A percentile compares a stretch with the other conserved stretches of the same genome.
phyloP scores from a whole-genome alignment of 2,797 vertebrate genomes.

The Lepus townsendii region DNA sequence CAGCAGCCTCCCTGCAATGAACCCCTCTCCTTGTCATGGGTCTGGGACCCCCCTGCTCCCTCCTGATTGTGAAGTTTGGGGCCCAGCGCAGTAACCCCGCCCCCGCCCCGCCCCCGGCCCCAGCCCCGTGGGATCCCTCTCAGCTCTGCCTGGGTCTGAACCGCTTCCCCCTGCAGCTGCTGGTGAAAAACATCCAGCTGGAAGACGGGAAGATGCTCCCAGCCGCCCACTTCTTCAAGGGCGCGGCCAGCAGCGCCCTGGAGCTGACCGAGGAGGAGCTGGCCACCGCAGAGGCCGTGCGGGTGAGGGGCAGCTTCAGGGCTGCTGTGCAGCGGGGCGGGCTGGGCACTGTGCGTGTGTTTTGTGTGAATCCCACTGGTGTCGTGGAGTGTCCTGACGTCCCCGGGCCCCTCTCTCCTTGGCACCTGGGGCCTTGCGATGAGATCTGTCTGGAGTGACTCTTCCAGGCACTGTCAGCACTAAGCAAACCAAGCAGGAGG shows the following conservation, averaged over 20 bases:
- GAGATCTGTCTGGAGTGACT: not conserved
- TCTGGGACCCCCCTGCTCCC: not conserved
- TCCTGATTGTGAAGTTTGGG: not conserved
- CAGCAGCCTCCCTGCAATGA: not conserved
- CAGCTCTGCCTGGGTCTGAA: not conserved
- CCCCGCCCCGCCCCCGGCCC: not conserved
- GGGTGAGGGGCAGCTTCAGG: constrained; percentile 84
- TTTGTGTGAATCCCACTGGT: not conserved
- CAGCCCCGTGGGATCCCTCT: no score
- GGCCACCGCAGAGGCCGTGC: constrained; percentile 89
- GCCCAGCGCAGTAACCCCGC: not conserved
- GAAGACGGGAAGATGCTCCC: constrained; percentile 94
- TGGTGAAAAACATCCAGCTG: constrained; percentile 94
- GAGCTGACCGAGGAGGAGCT: constrained; percentile 92
- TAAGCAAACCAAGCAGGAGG: not conserved
- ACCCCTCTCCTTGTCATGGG: not conserved
- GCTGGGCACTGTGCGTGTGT: rapidly evolving
- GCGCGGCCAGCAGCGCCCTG: constrained; percentile 87
- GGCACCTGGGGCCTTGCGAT: not conserved
- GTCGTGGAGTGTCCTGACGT: not conserved
- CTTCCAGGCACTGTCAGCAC: not conserved
- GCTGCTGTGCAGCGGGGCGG: not conserved
- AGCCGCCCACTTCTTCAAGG: constrained; percentile 91
- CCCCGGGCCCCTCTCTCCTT: not conserved
- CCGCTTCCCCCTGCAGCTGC: constrained; percentile 85